Evolutionary conservation across 2,113 vertebrate genomes (phyloP).

Genomic region (mouse (Mus musculus)): GRCm39 chr7:124675001-124675500

Average conservation of each 20-base stretch:
- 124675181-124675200: neutral
- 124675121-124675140: constrained; percentile 99
- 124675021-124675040: constrained; percentile 99
- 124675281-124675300: constrained; percentile 83
- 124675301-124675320: constrained; percentile 82
- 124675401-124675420: constrained; percentile 77
- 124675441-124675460: constrained; percentile 76
- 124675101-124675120: constrained; percentile 97
- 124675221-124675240: constrained; percentile 86
- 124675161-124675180: constrained; percentile 97
- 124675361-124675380: constrained; percentile 73
- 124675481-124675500: constrained; percentile 35
- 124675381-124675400: constrained; percentile 75
- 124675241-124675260: constrained; percentile 91
- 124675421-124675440: constrained; percentile 71
- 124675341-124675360: constrained; percentile 81
- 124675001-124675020: constrained; percentile 99
- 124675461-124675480: constrained; percentile 67
- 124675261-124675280: constrained; percentile 81
- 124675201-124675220: constrained; percentile 67
- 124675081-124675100: constrained; percentile 99
- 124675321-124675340: constrained; percentile 78
- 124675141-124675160: constrained; percentile 99
- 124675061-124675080: constrained; percentile 99
- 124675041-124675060: constrained; percentile 98